phyloP scores from a whole-genome alignment of 1,140 invertebrate genomes.

The Drosophila funebris region DNA sequence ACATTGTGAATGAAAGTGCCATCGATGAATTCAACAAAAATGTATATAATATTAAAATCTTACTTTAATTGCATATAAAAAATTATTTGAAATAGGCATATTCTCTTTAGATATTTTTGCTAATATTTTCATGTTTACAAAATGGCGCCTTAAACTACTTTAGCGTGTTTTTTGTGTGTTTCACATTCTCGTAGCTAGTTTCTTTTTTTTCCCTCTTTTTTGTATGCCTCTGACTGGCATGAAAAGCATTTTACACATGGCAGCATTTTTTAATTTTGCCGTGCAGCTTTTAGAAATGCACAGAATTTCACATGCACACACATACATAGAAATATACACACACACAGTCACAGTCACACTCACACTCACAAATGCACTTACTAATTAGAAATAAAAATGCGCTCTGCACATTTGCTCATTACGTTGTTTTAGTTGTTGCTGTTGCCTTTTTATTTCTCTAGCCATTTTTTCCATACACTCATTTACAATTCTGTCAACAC shows the following conservation, averaged over 20 bases:
- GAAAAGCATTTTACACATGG: constrained; percentile 83
- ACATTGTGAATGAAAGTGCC: too few relatives aligned
- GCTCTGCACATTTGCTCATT: constrained; percentile 75
- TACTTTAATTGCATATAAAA: too few relatives aligned
- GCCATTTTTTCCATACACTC: constrained; percentile 34
- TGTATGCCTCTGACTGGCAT: constrained; percentile 62
- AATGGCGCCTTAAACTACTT: constrained; percentile 31
- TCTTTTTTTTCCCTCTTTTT: background rate
- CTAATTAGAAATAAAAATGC: constrained; percentile 82
- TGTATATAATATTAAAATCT: too few relatives aligned
- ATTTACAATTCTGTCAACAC: background rate
- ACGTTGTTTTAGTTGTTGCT: constrained; percentile 24
- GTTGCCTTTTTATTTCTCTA: constrained; percentile 28
- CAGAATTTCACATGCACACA: constrained; percentile 19
- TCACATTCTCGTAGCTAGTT: constrained; percentile 37
- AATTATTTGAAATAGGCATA: too few relatives aligned
- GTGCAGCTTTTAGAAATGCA: constrained; percentile 73
- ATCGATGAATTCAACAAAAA: too few relatives aligned
- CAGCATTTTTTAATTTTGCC: constrained; percentile 83
- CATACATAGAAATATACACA: constrained; percentile 12
- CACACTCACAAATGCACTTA: constrained; percentile 61
- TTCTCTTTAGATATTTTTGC: constrained; percentile 8
- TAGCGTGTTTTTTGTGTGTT: constrained; percentile 16
- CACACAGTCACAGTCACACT: constrained; percentile 28
- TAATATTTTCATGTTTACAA: constrained; percentile 22